Conservation (phyloP, 2,888 invertebrate species). For the Taphrorychus bicolor region DNA sequence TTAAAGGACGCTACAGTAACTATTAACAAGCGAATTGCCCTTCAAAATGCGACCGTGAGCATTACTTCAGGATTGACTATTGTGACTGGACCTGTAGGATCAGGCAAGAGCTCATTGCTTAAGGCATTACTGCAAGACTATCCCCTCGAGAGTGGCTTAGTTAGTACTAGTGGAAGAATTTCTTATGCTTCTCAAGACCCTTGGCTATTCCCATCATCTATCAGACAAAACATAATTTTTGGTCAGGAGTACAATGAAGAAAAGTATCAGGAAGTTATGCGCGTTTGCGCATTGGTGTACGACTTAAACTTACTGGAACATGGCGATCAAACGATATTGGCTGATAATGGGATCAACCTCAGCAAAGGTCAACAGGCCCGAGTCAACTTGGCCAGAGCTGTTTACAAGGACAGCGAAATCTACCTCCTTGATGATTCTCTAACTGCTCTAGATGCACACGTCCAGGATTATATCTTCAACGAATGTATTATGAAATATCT, state of each 20-base stretch:
- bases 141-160: conserved; percentile 54
- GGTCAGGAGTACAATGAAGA: conserved; percentile 66
- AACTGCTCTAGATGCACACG: conserved; percentile 83
- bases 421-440: conserved; percentile 88
- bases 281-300: conserved; percentile 71
- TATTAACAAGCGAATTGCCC: conserved; percentile 45
- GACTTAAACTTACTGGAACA: conserved; percentile 77
- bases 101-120: conserved; percentile 66
- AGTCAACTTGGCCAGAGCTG: conserved; percentile 82
- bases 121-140: conserved; percentile 60
- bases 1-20: conserved; percentile 46
- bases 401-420: conserved; percentile 82
- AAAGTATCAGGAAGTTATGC: conserved; percentile 56
- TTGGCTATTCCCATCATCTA: conserved; percentile 66
- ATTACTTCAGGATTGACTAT: conserved; percentile 57
- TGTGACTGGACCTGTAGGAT: conserved; percentile 72
- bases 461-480: conserved; percentile 84
- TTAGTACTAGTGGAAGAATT: conserved; percentile 61
- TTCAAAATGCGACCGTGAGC: conserved; percentile 26
- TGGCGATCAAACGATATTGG: conserved; percentile 82
- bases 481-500: conserved; percentile 72
- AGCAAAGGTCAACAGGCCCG: conserved; percentile 86
- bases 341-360: conserved; percentile 74
- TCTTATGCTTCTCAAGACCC: conserved; percentile 70
- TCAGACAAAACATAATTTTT: conserved; percentile 81